Evolutionary conservation across 1,140 invertebrate species (phyloP).

Genomic region (Teleogryllus occipitalis): DNA sequence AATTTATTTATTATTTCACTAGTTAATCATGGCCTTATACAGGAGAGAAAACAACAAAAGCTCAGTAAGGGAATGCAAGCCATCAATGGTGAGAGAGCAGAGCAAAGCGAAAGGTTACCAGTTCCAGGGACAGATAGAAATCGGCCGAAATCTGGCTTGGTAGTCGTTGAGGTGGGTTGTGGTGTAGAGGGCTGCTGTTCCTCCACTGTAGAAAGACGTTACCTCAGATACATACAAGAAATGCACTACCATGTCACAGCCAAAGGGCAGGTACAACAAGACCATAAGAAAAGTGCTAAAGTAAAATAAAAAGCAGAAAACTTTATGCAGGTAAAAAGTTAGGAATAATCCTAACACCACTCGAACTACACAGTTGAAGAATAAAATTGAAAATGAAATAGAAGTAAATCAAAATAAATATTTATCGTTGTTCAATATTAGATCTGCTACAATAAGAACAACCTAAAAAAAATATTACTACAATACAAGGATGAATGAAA

Average conservation of each 20-base stretch:
- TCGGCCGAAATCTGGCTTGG: constrained; percentile 50
- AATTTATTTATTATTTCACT: not conserved
- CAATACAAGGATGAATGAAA: not conserved
- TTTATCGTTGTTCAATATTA: not conserved
- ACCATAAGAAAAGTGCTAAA: not conserved
- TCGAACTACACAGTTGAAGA: not conserved
- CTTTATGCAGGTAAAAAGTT: not conserved
- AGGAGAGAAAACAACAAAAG: not conserved
- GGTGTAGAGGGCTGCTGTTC: constrained; percentile 40
- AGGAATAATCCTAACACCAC: not conserved
- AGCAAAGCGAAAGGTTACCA: constrained; percentile 39
- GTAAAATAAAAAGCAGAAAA: not conserved
- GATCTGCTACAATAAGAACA: not conserved
- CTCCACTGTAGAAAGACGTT: constrained; percentile 41
- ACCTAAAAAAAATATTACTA: not conserved
- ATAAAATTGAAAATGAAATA: not conserved
- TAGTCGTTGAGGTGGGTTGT: not conserved
- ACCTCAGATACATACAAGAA: constrained; percentile 13
- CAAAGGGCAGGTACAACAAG: not conserved
- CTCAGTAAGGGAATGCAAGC: not conserved
- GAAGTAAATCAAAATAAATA: not conserved
- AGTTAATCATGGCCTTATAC: not conserved
- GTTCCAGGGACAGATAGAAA: constrained; percentile 62
- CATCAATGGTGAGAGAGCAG: not conserved
- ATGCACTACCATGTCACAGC: constrained; percentile 5